Evolutionary conservation across 2,888 invertebrate species (phyloP).

Genomic region (Hydriomena furcata): DNA sequence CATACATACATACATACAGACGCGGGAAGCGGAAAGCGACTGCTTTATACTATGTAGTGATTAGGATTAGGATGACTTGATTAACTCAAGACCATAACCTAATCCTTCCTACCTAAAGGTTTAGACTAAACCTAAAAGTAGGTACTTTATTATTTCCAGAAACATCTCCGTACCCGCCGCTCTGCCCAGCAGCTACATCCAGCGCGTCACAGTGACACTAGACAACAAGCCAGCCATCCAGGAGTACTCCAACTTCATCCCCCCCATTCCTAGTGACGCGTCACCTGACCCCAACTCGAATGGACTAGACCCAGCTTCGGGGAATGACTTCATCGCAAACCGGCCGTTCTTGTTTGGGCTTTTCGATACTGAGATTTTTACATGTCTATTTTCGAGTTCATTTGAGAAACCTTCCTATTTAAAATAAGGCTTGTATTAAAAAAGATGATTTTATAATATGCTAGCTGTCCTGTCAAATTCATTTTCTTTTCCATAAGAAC

Average conservation of each 20-base stretch:
- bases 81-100: too few species aligned
- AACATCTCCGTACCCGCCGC: conserved; percentile 38
- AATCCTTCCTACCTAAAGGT: too few species aligned
- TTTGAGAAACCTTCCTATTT: conserved; percentile 38
- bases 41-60: too few species aligned
- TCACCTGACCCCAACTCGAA: conserved; percentile 25
- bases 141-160: too few species aligned
- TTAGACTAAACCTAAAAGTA: too few species aligned
- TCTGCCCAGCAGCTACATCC: conserved; percentile 36
- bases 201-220: conserved; percentile 37
- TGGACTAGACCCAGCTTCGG: conserved; percentile 33
- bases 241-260: conserved; percentile 19
- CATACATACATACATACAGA: too few species aligned
- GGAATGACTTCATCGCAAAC: conserved; percentile 44
- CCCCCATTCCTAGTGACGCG: background rate
- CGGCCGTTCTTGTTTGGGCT: conserved; percentile 47
- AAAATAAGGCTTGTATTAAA: too few species aligned
- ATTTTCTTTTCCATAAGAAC: too few species aligned
- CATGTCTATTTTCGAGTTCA: conserved; percentile 40
- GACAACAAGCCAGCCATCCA: conserved; percentile 30
- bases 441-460: too few species aligned
- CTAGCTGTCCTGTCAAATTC: too few species aligned
- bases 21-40: too few species aligned
- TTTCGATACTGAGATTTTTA: conserved; percentile 41
- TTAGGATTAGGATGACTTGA: too few species aligned